A percentile compares a stretch with the other conserved stretches of the same genome.
Conservation (phyloP, 53 echinoderm and acorn worm species). For the Stichopus horrens region DNA sequence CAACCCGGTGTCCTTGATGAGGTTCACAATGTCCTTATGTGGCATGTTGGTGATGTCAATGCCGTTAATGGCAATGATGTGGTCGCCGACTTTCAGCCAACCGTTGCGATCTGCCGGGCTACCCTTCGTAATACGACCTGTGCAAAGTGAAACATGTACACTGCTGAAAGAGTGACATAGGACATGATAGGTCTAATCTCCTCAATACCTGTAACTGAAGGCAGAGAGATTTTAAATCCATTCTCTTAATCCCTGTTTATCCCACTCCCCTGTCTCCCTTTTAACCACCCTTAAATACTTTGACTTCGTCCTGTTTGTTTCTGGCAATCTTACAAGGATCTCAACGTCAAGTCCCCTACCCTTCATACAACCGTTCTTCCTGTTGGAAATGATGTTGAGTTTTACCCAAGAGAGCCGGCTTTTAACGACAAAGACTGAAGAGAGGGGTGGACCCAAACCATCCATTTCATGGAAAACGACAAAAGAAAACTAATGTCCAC, state of each 20-base stretch:
- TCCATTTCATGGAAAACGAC: not conserved
- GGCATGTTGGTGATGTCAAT: conserved; percentile 84
- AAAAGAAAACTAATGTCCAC: not conserved
- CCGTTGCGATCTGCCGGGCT: conserved; percentile 89
- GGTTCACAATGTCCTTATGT: conserved; percentile 96
- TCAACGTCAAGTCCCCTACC: not conserved
- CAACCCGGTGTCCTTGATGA: conserved; percentile 91
- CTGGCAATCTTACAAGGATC: not conserved
- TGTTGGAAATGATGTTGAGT: not conserved
- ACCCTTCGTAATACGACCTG: conserved; percentile 93
- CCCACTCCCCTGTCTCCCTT: no score
- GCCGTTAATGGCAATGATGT: conserved; percentile 83
- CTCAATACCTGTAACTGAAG: no score
- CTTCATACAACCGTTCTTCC: not conserved
- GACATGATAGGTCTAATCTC: no score
- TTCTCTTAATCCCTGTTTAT: no score
- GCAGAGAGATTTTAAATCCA: no score
- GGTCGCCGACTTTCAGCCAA: conserved; percentile 84
- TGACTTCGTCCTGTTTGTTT: no score
- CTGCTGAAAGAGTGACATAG: no score
- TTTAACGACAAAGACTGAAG: not conserved
- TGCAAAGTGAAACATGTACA: not conserved
- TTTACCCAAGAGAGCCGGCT: no score
- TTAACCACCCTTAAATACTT: no score
- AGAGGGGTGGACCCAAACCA: not conserved